Base-by-base conservation (phyloP, 1,140 invertebrate genomes). In the Pseudachorutes palmiensis region DNA sequence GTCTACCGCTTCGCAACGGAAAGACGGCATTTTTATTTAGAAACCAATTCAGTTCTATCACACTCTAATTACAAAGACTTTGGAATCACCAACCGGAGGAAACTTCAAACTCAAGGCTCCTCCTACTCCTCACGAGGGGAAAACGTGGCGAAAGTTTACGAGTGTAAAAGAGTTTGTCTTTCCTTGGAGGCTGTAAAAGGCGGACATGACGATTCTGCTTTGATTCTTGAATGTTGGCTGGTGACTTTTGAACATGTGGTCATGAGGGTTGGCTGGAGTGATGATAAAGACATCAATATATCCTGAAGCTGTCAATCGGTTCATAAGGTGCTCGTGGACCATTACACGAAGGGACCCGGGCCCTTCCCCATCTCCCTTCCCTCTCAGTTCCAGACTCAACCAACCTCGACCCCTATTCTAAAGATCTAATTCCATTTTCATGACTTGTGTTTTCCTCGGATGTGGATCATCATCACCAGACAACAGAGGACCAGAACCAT, bases 361-460 rank as follows among this genome's bases (percentile, higher is more conserved):
- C 51, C 51, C 51, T 45, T 45, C 36, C 2, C 9, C 24, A 64
- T n/a, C 26, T n/a, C 29, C 2, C 3, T 49, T 62, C 32, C n/a
- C n/a, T n/a, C n/a, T n/a, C n/a, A n/a, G n/a, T n/a, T n/a, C n/a
- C n/a, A n/a, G n/a, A n/a, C n/a, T n/a, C n/a, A n/a, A n/a, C n/a
- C n/a, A n/a, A n/a, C n/a, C n/a, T n/a, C n/a, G n/a, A n/a, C n/a
- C n/a, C n/a, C n/a, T n/a, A n/a, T n/a, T n/a, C 51, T 64, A 70
- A 70, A 64, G 65, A 64, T 67, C 62, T 70, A 70, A 70, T 70
- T 70, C 57, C 41, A 67, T 70, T 70, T 70, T 70, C 69, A 70
- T 70, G 69, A 70, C 69, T 70, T 70, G 69, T 67, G 62, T 67
- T 67, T 70, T n/a, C n/a, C n/a, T n/a, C n/a, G n/a, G n/a, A n/a